Conservation (phyloP, 2,797 vertebrate genomes). For the Tauraco hartlaubi region DNA sequence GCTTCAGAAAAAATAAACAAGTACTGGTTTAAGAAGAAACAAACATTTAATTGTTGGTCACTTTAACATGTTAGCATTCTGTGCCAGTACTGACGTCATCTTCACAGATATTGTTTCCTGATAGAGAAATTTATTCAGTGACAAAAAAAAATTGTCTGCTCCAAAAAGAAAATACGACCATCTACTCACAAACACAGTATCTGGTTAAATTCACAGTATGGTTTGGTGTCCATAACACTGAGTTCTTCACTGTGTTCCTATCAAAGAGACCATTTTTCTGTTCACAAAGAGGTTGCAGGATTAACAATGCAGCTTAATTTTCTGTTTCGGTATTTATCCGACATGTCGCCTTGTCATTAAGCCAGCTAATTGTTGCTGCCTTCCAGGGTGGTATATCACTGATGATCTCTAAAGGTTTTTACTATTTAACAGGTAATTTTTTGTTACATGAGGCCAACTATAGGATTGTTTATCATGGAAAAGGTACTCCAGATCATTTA, state of each 20-base stretch:
- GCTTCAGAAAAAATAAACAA: background rate
- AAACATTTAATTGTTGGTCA: background rate
- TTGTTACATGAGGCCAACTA: background rate
- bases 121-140: background rate
- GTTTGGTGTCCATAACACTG: background rate
- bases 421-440: background rate
- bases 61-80: background rate
- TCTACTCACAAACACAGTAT: background rate
- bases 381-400: background rate
- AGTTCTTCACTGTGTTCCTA: background rate
- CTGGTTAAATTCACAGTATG: background rate
- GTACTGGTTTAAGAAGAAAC: background rate
- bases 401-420: background rate
- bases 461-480: background rate
- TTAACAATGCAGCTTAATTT: background rate
- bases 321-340: background rate
- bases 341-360: background rate
- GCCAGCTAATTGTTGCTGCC: background rate
- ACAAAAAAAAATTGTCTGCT: background rate
- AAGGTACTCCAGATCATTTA: background rate
- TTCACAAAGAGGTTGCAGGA: background rate
- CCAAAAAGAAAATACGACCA: background rate
- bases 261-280: background rate
- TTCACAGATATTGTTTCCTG: background rate
- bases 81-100: background rate